phyloP scores from a whole-genome alignment of 2,113 vertebrate species.

The Copsychus sechellarum region DNA sequence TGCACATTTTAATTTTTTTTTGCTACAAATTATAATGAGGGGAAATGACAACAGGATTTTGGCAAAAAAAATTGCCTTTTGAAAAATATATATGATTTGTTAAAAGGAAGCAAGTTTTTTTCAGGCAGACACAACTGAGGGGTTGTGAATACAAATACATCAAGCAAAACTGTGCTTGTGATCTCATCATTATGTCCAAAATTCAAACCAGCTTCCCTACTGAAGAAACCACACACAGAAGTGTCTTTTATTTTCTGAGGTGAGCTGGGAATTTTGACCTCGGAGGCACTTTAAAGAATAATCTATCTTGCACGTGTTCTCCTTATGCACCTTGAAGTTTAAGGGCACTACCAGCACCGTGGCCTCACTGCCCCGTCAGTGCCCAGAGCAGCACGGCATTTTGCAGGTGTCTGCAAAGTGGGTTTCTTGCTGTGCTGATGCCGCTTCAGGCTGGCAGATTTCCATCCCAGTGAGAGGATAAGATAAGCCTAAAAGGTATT shows the following conservation, averaged over 20 bases:
- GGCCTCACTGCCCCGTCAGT: fast-evolving
- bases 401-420: not conserved
- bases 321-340: not conserved
- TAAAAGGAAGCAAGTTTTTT: not conserved
- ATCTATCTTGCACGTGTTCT: not conserved
- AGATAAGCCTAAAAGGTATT: not conserved
- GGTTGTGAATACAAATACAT: not conserved
- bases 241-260: not conserved
- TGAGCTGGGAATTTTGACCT: not conserved
- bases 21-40: not conserved
- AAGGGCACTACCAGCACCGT: fast-evolving
- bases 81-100: not conserved
- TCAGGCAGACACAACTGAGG: not conserved
- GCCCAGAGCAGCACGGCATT: not conserved
- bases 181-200: not conserved
- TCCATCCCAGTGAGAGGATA: not conserved
- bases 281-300: not conserved
- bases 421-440: not conserved
- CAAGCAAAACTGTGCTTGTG: not conserved
- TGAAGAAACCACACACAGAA: not conserved
- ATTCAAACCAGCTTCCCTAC: not conserved
- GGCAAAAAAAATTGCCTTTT: not conserved
- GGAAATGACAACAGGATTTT: not conserved
- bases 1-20: not conserved
- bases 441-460: not conserved